Evolutionary conservation across 1,140 invertebrate species (phyloP).

Genomic region (Tetraneura akinire): DNA sequence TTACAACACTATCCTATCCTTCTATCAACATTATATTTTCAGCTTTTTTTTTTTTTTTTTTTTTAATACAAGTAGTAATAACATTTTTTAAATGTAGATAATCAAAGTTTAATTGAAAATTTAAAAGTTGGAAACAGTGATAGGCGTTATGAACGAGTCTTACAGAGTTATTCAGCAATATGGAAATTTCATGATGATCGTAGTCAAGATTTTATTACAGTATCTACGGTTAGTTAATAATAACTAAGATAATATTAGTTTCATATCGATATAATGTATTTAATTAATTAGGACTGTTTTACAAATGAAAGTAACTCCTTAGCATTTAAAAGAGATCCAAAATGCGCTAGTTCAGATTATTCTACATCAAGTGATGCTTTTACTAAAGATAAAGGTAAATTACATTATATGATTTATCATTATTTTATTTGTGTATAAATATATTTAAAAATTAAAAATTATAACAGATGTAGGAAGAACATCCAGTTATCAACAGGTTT

Average conservation of each 20-base stretch:
- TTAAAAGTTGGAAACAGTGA: background rate
- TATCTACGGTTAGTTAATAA: constrained; percentile 30
- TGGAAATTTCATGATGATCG: constrained; percentile 42
- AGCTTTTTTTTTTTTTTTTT: no score
- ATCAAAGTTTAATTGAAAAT: constrained; percentile 37
- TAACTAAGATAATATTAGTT: background rate
- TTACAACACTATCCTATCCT: no score
- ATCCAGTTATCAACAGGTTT: constrained; percentile 51
- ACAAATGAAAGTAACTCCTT: constrained; percentile 19
- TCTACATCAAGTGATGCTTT: constrained; percentile 47
- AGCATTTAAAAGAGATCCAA: constrained; percentile 20
- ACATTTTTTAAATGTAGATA: constrained; percentile 5
- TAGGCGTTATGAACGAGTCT: constrained; percentile 19
- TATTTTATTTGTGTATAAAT: background rate
- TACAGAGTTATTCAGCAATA: constrained; percentile 37
- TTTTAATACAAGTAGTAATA: background rate
- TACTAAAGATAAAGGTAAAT: constrained; percentile 41
- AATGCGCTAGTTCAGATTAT: constrained; percentile 33
- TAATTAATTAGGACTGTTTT: constrained; percentile 29
- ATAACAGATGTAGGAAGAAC: constrained; percentile 57
- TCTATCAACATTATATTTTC: no score
- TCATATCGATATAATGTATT: background rate
- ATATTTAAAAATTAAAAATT: background rate
- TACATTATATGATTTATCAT: background rate
- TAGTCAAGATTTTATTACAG: constrained; percentile 40